Percentiles rank a stretch among this genome's conserved stretches.
These are phyloP conservation scores for Distichodus sexfasciatus DNA, from an alignment of 2,797 vertebrate species.

Conservation along the genomic window DNA sequence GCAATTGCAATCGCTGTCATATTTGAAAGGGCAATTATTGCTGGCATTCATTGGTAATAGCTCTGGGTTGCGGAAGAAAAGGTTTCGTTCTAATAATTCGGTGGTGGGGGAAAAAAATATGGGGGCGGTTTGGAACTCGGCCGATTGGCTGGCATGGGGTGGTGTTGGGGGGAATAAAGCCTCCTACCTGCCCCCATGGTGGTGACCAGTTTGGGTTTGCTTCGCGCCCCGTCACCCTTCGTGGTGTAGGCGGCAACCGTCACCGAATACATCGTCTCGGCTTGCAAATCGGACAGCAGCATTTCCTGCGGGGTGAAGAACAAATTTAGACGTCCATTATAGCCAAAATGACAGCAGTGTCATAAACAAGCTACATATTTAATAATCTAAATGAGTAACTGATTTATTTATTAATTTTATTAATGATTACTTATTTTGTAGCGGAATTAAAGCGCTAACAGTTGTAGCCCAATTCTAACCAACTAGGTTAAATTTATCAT, in stretches of 20 bases:
- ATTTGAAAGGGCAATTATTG: constrained; percentile 59
- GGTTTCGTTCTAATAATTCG: constrained; percentile 27
- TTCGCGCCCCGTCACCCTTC: constrained; percentile 96
- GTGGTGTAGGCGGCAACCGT: constrained; percentile 97
- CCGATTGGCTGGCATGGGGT: background rate
- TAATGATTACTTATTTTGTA: too few species aligned
- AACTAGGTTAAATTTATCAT: too few species aligned
- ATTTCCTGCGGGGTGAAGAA: constrained; percentile 81
- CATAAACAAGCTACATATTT: too few species aligned
- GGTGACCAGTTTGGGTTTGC: constrained; percentile 93
- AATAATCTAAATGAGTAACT: too few species aligned
- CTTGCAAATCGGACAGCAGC: constrained; percentile 90
- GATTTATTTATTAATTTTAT: too few species aligned
- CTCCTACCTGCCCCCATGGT: constrained; percentile 93
- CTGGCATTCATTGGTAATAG: constrained; percentile 24
- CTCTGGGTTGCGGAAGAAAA: constrained; percentile 20
- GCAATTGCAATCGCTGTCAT: constrained; percentile 55
- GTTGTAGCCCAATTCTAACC: too few species aligned
- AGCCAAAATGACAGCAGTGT: too few species aligned
- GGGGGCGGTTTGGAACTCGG: too few species aligned
- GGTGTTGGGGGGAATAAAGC: background rate
- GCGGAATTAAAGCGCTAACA: too few species aligned
- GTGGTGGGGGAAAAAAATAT: too few species aligned
- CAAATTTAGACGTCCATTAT: too few species aligned
- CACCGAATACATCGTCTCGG: constrained; percentile 94